phyloP scores from a whole-genome alignment of 2,113 vertebrate species.

The Azemiops feae region DNA sequence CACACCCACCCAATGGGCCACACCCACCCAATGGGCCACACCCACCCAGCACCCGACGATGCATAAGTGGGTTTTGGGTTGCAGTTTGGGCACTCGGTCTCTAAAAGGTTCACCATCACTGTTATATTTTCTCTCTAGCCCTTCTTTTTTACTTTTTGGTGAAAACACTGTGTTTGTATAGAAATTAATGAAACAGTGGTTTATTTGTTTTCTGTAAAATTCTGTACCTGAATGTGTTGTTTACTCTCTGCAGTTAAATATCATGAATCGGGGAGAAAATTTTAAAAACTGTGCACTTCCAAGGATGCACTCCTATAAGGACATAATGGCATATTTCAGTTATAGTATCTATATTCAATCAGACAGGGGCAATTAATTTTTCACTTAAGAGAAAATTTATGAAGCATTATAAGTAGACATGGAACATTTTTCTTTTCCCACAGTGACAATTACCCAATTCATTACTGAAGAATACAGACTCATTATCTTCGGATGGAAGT shows the following conservation, averaged over 20 bases:
- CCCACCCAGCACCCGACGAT: no score
- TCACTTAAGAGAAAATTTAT: slow-evolving; percentile 33
- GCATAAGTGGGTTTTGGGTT: no score
- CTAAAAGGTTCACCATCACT: no score
- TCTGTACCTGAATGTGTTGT: not conserved
- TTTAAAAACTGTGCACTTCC: not conserved
- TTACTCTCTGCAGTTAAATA: not conserved
- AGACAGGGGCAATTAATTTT: slow-evolving; percentile 23
- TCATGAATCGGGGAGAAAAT: not conserved
- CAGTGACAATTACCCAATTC: slow-evolving; percentile 27
- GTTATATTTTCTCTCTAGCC: not conserved
- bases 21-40: no score
- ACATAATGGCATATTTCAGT: not conserved
- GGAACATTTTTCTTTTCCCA: slow-evolving; percentile 27
- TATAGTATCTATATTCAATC: not conserved
- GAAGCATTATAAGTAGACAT: not conserved
- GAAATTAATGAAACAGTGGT: not conserved
- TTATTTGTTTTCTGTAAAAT: slow-evolving; percentile 5
- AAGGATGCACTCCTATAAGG: slow-evolving; percentile 2
- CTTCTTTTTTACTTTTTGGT: not conserved
- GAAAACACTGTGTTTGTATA: not conserved
- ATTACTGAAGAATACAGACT: slow-evolving; percentile 15
- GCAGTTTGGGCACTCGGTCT: no score
- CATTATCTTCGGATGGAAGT: not conserved
- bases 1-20: no score